Base-by-base conservation (phyloP, 2,113 vertebrate species). In the Pelecanus crispus region DNA sequence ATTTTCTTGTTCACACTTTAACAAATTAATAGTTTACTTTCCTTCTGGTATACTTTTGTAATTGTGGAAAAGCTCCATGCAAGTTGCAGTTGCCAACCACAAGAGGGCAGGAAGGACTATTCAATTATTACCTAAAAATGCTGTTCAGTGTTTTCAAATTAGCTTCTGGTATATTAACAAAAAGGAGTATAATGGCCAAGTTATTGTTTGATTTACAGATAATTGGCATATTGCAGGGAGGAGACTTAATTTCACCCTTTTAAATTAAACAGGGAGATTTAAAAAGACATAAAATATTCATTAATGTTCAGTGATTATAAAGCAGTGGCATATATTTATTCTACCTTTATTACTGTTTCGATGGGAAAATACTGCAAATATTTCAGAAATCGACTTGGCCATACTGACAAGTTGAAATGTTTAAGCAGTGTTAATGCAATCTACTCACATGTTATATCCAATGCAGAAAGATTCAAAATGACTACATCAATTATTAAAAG, bases 231-330 rank as follows among this genome's bases (percentile, higher is more conserved):
- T 98, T 97, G 98, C 97, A 97, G 97, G 97, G 97, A 98, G 98
- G 98, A 98, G 98, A 98, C 98, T 99, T 98, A 98, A 99, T 99
- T 98, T 98, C 98, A 98, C 97, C 97, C 98, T 98, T 98, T 98
- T 98, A 99, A 99, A 99, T 99, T 99, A 99, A 99, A 99, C 98
- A 99, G 98, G 98, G 98, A 98, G 98, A 99, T 99, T 99, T 99
- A 98, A 98, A 98, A 98, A 99, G 97, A 98, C 98, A 99, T 99
- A 98, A 99, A 99, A 99, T 99, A 99, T 99, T 99, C 98, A 99
- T 99, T 98, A 98, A 98, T 98, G 98, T 97, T 98, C 97, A 98
- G 98, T 98, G 98, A 98, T 98, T 98, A 98, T 98, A 98, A 98
- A 98, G 98, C 97, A 98, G 98, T 98, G 97, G 96, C 98, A 98